These are phyloP conservation scores for Coregonus clupeaformis DNA, from an alignment of 2,113 vertebrate species.

Conservation along the genomic window DNA sequence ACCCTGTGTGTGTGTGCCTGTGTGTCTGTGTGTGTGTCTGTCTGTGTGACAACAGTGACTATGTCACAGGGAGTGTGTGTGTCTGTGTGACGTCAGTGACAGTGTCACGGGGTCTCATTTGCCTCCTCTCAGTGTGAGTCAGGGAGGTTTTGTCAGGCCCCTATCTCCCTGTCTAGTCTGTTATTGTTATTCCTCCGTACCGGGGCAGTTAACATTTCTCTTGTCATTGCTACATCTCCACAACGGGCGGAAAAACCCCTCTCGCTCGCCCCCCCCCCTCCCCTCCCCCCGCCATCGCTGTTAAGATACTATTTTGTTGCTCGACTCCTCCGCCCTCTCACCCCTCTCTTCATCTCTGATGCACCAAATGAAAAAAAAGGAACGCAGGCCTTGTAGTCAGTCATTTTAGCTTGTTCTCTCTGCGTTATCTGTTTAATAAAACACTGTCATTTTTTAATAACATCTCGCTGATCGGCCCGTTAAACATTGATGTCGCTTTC, in stretches of 20 bases:
- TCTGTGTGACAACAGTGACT: neutral
- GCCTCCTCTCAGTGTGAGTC: conserved; percentile 34
- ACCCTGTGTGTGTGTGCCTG: neutral
- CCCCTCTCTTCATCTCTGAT: conserved; percentile 3
- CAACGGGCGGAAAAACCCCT: conserved; percentile 4
- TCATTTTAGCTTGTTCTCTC: conserved; percentile 35
- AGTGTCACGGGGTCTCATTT: conserved; percentile 35
- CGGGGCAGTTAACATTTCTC: conserved; percentile 62
- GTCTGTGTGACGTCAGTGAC: neutral
- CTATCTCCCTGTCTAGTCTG: conserved; percentile 64
- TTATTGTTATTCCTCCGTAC: conserved; percentile 66
- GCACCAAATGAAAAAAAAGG: neutral
- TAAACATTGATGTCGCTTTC: conserved; percentile 26
- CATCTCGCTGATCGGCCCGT: conserved; percentile 18
- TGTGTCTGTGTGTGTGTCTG: neutral
- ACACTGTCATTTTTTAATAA: conserved; percentile 36
- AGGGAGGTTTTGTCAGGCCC: conserved; percentile 63
- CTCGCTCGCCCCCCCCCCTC: neutral
- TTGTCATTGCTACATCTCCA: conserved; percentile 57
- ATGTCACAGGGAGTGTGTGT: neutral
- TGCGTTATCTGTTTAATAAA: conserved; percentile 56
- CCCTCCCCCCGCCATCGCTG: neutral
- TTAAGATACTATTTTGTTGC: conserved; percentile 15
- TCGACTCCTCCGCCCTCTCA: conserved; percentile 8
- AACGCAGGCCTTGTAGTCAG: neutral